These are phyloP conservation scores for Aleiodes sp. DNA, from an alignment of 1,140 invertebrate genomes.

Conservation along the genomic window DNA sequence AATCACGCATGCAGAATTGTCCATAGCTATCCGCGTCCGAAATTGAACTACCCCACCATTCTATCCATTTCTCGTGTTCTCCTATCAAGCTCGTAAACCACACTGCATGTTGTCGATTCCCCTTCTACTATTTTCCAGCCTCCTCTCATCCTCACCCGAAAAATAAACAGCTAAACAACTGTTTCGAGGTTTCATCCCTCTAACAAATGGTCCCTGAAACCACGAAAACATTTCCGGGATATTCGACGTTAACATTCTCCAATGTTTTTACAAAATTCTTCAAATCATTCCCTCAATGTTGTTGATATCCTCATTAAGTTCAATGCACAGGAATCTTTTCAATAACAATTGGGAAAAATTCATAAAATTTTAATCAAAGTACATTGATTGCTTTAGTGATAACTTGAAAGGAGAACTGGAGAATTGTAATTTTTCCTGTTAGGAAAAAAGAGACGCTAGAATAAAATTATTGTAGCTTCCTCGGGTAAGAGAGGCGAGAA, in stretches of 20 bases:
- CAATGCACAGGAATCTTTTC: too few relatives aligned
- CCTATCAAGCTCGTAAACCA: constrained; percentile 14
- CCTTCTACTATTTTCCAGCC: neutral
- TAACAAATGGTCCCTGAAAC: neutral
- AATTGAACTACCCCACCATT: constrained; percentile 10
- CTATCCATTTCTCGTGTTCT: constrained; percentile 9
- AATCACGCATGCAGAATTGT: constrained; percentile 11
- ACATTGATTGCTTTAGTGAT: too few relatives aligned
- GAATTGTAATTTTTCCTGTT: constrained; percentile 1
- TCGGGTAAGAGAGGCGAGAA: constrained; percentile 12
- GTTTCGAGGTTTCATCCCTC: neutral
- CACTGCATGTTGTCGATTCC: constrained; percentile 10
- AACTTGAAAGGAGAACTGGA: too few relatives aligned
- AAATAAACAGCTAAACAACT: constrained; percentile 15
- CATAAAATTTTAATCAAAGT: too few relatives aligned
- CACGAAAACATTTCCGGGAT: neutral
- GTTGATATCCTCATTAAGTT: too few relatives aligned
- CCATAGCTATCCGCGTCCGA: neutral
- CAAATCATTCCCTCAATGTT: too few relatives aligned
- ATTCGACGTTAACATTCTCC: neutral
- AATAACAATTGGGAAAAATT: too few relatives aligned
- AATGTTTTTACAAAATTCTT: too few relatives aligned
- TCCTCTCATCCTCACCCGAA: neutral
- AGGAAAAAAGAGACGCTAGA: constrained; percentile 35
- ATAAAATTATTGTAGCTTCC: constrained; percentile 41